Evolutionary conservation across 2,797 vertebrate genomes (phyloP).

Genomic region (Valencia hispanica): DNA sequence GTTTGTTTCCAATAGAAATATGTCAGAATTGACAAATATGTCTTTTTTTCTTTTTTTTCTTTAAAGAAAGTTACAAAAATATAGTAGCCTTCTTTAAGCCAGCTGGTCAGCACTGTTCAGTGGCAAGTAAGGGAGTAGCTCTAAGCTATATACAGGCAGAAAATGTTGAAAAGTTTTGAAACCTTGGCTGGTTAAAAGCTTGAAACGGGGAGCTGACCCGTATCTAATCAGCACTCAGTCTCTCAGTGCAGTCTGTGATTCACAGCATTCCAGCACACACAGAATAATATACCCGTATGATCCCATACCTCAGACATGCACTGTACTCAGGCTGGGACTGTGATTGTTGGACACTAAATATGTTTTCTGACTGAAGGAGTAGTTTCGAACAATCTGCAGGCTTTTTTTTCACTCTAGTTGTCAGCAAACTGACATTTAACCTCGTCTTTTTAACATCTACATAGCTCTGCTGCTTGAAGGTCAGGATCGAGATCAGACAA

Average conservation of each 20-base stretch:
- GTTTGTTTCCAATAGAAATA: not conserved
- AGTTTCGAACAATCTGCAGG: not conserved
- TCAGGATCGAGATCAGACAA: constrained; percentile 26
- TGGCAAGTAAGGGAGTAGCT: not conserved
- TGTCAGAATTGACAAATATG: not conserved
- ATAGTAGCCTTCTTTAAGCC: no score
- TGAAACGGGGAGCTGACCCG: not conserved
- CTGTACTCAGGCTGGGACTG: constrained; percentile 38
- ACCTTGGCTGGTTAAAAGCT: not conserved
- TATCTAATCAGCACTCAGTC: constrained; percentile 9
- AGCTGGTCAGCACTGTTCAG: not conserved
- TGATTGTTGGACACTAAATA: constrained; percentile 39
- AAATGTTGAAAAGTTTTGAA: not conserved
- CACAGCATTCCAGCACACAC: constrained; percentile 52
- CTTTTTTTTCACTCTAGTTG: constrained; percentile 1
- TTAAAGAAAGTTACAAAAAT: no score
- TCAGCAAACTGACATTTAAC: not conserved
- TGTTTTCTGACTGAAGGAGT: constrained; percentile 33
- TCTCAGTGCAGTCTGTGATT: constrained; percentile 18
- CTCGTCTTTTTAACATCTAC: constrained; percentile 3
- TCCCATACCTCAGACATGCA: constrained; percentile 31
- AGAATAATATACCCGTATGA: constrained; percentile 40
- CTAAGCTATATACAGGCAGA: not conserved
- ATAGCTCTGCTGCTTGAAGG: constrained; percentile 20
- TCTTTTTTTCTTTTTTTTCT: no score